phyloP scores from a whole-genome alignment of 2,797 vertebrate species.

The Xenentodon cancila region DNA sequence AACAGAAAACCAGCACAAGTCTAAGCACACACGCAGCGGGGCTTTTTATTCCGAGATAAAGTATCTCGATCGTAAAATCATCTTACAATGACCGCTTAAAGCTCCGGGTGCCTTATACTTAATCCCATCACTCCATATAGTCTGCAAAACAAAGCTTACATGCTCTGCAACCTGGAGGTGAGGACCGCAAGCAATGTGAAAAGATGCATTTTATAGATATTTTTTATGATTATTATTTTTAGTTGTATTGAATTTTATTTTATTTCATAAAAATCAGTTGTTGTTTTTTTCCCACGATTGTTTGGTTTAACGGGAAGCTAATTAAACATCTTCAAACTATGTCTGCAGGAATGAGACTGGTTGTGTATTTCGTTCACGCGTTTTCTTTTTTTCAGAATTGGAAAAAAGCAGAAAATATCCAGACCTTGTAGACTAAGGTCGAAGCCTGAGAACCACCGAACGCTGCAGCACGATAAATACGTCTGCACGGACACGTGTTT shows the following conservation, averaged over 20 bases:
- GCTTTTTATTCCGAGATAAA: conserved; percentile 15
- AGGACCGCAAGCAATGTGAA: neutral
- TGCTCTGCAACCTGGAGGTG: conserved; percentile 1
- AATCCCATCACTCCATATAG: conserved; percentile 16
- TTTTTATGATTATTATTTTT: no score
- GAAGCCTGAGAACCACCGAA: neutral
- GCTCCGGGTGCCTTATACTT: neutral
- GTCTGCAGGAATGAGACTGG: no score
- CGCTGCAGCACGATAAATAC: no score
- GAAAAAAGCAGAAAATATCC: neutral
- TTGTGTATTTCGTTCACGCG: neutral
- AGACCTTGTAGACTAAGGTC: neutral
- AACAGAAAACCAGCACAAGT: conserved; percentile 19
- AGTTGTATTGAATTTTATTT: no score
- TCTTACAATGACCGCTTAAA: conserved; percentile 4
- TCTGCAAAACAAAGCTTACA: conserved; percentile 1
- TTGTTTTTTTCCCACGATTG: no score
- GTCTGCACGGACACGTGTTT: conserved; percentile 12
- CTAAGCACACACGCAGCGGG: neutral
- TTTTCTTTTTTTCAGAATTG: neutral
- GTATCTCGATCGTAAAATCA: conserved; percentile 13
- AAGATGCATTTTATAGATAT: no score
- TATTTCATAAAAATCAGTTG: no score
- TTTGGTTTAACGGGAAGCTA: no score
- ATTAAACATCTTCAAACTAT: no score